Conservation (phyloP, 2,888 invertebrate species). For the Drosophila robusta region DNA sequence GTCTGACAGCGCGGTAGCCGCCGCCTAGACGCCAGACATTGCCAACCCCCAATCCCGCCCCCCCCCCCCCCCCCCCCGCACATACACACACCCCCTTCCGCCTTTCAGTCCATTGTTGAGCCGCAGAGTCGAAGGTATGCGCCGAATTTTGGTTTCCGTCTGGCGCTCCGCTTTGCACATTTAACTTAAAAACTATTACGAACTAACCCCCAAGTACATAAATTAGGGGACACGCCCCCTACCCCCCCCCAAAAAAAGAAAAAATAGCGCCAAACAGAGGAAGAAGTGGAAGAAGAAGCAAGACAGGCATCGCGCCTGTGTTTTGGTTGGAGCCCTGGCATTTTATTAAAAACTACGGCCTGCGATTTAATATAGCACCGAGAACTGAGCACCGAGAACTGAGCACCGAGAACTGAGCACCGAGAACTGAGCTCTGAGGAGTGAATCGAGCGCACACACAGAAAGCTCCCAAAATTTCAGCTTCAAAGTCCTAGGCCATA, state of each 20-base stretch:
- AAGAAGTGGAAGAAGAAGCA: slow-evolving; percentile 2
- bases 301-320: slow-evolving; percentile 19
- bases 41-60: background rate
- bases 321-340: slow-evolving; percentile 44
- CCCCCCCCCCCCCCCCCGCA: background rate
- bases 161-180: slow-evolving; percentile 48
- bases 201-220: slow-evolving; percentile 74
- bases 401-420: no score
- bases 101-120: slow-evolving; percentile 2
- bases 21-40: slow-evolving; percentile 71
- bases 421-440: no score
- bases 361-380: slow-evolving; percentile 72
- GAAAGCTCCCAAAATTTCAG: slow-evolving; percentile 33
- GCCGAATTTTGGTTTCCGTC: slow-evolving; percentile 35
- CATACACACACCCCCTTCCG: background rate
- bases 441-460: slow-evolving; percentile 18
- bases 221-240: slow-evolving; percentile 58
- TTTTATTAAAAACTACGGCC: slow-evolving; percentile 80
- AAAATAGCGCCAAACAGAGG: background rate
- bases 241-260: background rate
- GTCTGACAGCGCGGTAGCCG: slow-evolving; percentile 49
- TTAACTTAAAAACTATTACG: slow-evolving; percentile 80
- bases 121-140: slow-evolving; percentile 39
- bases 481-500: slow-evolving; percentile 62
- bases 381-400: slow-evolving; percentile 5